Evolutionary conservation across 2,113 vertebrate genomes (phyloP).

Genomic region (Azemiops feae): DNA sequence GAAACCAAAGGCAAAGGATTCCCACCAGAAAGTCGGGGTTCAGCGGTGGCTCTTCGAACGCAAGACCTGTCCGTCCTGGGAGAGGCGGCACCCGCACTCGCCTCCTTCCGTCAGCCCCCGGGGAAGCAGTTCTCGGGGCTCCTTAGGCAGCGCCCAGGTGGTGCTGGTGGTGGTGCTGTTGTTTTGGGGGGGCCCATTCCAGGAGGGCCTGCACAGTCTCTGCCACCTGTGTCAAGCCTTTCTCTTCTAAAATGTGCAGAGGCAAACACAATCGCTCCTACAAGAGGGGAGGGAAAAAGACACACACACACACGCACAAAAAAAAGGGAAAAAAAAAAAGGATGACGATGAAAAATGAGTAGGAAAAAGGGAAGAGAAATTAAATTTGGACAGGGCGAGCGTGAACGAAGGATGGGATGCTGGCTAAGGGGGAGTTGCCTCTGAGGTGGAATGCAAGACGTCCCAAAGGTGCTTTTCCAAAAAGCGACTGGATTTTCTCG

Average conservation of each 20-base stretch:
- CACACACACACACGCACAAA: constrained; percentile 63
- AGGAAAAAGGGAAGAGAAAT: constrained; percentile 51
- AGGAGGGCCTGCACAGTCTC: constrained; percentile 89
- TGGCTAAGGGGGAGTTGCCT: neutral
- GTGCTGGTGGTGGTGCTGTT: constrained; percentile 45
- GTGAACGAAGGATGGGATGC: constrained; percentile 35
- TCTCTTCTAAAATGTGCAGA: constrained; percentile 98
- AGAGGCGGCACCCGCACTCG: constrained; percentile 55
- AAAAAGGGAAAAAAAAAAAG: constrained; percentile 62
- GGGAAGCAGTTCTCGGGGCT: constrained; percentile 45
- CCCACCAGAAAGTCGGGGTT: constrained; percentile 71
- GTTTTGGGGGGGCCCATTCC: constrained; percentile 87
- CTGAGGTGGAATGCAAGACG: too few species aligned
- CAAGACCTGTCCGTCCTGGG: constrained; percentile 54
- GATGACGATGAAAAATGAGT: constrained; percentile 66
- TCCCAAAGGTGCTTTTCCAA: too few species aligned
- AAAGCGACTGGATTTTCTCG: too few species aligned
- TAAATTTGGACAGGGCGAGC: constrained; percentile 27
- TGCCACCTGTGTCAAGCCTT: constrained; percentile 90
- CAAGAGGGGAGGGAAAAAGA: constrained; percentile 64
- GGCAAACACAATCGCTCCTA: constrained; percentile 96
- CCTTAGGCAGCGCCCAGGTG: constrained; percentile 69
- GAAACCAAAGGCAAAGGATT: constrained; percentile 70
- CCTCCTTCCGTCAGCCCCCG: constrained; percentile 62
- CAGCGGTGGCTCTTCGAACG: constrained; percentile 61